Conservation (phyloP, 2,113 vertebrate species). For the Alouatta palliata region DNA sequence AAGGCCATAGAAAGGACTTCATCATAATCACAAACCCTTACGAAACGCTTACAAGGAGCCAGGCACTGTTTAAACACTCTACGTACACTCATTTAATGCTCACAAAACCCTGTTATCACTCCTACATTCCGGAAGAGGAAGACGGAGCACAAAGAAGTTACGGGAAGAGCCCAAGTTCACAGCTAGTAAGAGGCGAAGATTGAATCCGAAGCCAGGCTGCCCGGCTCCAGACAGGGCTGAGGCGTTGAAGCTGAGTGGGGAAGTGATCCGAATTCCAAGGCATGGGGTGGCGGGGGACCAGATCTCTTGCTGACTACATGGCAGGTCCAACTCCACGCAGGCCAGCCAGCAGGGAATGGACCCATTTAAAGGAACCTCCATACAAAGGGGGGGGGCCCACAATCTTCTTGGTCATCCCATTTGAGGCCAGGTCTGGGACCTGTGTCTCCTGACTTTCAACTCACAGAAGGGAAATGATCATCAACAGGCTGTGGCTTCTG, state of each 20-base stretch:
- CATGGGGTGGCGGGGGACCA: not conserved
- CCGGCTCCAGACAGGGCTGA: not conserved
- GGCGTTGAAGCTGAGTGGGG: not conserved
- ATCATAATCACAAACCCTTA: no score
- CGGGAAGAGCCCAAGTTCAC: not conserved
- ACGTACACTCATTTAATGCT: not conserved
- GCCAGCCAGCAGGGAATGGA: not conserved
- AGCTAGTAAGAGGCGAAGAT: not conserved
- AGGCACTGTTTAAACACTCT: not conserved
- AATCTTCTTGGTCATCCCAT: not conserved
- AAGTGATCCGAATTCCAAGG: not conserved
- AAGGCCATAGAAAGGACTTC: not conserved
- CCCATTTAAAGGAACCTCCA: not conserved
- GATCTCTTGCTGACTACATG: not conserved
- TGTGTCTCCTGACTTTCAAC: not conserved
- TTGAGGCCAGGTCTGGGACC: not conserved
- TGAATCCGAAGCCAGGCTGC: not conserved
- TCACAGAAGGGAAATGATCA: not conserved
- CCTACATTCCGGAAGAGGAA: not conserved
- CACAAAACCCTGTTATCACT: not conserved
- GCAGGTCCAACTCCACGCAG: not conserved
- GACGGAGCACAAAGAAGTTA: not conserved
- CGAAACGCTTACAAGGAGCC: rapidly evolving
- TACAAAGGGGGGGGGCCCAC: not conserved
- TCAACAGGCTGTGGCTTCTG: not conserved